Evolutionary conservation across 2,113 vertebrate genomes (phyloP).

Genomic region (Aythya baeri): DNA sequence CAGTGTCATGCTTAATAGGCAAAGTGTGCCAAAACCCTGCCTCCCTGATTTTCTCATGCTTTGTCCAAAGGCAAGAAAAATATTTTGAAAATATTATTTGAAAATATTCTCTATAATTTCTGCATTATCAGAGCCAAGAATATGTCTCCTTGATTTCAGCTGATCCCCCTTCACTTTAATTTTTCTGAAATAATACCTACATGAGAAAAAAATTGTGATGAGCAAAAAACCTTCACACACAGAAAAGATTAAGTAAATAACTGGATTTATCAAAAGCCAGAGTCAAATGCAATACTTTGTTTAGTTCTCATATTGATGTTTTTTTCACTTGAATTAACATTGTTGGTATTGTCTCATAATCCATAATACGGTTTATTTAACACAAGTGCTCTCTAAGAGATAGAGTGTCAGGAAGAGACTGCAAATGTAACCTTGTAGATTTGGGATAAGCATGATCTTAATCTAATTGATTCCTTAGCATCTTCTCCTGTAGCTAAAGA

Average conservation of each 20-base stretch:
- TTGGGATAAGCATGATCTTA: slow-evolving; percentile 27
- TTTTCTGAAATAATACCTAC: neutral
- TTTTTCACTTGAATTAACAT: slow-evolving; percentile 9
- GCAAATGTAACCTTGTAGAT: slow-evolving; percentile 32
- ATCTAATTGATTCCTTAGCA: slow-evolving; percentile 28
- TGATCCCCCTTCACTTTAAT: neutral
- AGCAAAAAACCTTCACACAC: neutral
- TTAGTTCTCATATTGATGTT: neutral
- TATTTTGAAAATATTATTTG: neutral
- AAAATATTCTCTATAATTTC: neutral
- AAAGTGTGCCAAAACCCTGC: neutral
- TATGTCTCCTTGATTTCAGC: neutral
- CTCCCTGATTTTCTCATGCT: neutral
- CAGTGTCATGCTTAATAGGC: neutral
- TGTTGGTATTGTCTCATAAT: slow-evolving; percentile 1
- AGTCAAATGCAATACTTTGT: neutral
- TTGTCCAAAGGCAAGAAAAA: neutral
- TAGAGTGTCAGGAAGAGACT: slow-evolving; percentile 52
- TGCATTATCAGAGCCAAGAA: neutral
- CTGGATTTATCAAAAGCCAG: neutral
- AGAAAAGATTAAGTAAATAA: neutral
- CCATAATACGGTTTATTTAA: slow-evolving; percentile 28
- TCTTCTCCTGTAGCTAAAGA: slow-evolving; percentile 51
- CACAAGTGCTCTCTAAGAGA: slow-evolving; percentile 6
- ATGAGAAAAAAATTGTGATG: neutral